Conservation (phyloP, 2,113 vertebrate genomes). For the Spilogale gracilis region DNA sequence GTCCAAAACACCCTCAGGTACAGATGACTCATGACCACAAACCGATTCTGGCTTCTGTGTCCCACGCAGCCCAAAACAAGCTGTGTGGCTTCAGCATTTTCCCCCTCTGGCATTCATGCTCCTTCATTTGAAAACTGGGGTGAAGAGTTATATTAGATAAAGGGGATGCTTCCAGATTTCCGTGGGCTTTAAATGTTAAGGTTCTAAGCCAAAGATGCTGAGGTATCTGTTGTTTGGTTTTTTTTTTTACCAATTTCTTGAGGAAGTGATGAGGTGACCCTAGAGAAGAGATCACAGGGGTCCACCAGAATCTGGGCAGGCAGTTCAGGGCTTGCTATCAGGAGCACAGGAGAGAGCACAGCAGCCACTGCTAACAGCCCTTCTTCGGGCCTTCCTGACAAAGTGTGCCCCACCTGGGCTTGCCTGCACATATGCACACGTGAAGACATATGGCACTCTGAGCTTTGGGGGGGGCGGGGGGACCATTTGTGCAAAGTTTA, state of each 20-base stretch:
- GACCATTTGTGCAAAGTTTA: background rate
- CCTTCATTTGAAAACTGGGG: conserved; percentile 19
- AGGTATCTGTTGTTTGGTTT: background rate
- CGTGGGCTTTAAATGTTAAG: background rate
- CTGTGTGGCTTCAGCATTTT: background rate
- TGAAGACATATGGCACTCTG: background rate
- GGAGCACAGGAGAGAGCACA: background rate
- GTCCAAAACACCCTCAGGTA: background rate
- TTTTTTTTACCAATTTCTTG: background rate
- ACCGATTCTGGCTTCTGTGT: background rate
- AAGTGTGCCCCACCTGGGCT: background rate
- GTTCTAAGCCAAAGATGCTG: background rate
- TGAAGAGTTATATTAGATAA: background rate
- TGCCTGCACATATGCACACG: background rate
- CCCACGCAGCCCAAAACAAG: background rate
- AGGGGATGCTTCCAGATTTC: background rate
- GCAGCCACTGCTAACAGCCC: background rate
- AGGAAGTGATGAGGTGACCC: background rate
- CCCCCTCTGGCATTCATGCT: background rate
- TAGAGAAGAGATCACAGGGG: background rate
- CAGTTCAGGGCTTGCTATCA: background rate
- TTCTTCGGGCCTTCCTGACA: background rate
- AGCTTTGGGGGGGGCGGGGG: background rate
- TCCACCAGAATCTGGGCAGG: background rate
- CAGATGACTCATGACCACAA: background rate